Percentiles rank a stretch among this genome's conserved stretches.
Conservation (phyloP, 2,113 vertebrate genomes). For the Grallaria varia region DNA sequence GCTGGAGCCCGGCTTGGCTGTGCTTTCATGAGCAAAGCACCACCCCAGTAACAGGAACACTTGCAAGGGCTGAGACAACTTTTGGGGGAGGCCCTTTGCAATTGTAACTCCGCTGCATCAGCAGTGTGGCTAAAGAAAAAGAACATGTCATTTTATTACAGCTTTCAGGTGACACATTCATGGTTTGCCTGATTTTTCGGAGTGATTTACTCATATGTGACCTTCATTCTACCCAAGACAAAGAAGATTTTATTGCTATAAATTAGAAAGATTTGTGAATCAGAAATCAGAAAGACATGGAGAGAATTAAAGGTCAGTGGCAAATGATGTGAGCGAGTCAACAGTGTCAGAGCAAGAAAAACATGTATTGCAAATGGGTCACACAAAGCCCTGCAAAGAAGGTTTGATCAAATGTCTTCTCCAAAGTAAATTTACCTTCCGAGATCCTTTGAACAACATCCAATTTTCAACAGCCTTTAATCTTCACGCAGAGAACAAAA, state of each 20-base stretch:
- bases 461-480: neutral
- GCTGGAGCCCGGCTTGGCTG: neutral
- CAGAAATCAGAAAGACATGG: neutral
- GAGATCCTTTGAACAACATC: neutral
- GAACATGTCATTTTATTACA: neutral
- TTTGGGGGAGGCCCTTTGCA: neutral
- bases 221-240: neutral
- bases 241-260: neutral
- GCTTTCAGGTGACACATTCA: neutral
- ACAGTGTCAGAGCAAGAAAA: neutral
- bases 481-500: neutral
- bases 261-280: neutral
- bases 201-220: neutral
- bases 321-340: neutral
- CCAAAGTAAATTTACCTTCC: neutral
- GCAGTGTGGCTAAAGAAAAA: neutral
- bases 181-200: neutral
- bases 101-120: neutral
- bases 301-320: neutral
- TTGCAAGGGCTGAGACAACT: neutral
- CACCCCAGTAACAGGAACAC: neutral
- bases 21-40: neutral
- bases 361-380: neutral
- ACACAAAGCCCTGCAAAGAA: neutral
- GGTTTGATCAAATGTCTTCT: neutral